Conservation (phyloP, 2,797 vertebrate genomes). For the Anisognathus igniventris region DNA sequence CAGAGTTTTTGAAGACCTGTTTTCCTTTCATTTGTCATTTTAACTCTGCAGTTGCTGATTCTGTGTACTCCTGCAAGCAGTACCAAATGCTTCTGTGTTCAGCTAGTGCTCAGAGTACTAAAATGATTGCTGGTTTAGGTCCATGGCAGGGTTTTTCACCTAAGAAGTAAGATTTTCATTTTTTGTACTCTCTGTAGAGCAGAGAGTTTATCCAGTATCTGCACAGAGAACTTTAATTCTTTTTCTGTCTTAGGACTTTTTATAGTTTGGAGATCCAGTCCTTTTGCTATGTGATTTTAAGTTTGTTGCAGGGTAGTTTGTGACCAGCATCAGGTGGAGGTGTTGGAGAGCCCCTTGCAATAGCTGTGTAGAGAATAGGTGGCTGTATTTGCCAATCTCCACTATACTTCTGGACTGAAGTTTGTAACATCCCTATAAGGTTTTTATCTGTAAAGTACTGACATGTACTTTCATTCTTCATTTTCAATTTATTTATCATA, state of each 20-base stretch:
- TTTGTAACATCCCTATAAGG: not conserved
- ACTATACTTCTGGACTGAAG: not conserved
- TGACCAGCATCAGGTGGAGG: not conserved
- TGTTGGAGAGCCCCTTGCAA: not conserved
- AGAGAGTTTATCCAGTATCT: not conserved
- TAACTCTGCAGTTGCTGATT: not conserved
- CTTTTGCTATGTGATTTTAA: not conserved
- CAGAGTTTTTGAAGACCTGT: not conserved
- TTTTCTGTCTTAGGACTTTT: not conserved
- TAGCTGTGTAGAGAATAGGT: not conserved
- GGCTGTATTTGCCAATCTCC: not conserved
- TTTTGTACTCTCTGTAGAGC: not conserved
- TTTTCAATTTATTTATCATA: not conserved
- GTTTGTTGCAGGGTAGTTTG: not conserved
- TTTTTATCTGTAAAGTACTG: not conserved
- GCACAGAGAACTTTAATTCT: not conserved
- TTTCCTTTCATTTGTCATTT: not conserved
- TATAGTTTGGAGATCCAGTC: not conserved
- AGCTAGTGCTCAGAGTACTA: not conserved
- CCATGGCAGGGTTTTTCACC: not conserved
- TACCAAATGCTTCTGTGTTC: not conserved
- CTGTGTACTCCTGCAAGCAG: not conserved
- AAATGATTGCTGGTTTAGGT: not conserved
- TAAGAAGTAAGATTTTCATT: not conserved
- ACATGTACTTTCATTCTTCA: not conserved